These are phyloP conservation scores for Hanleya hanleyi DNA, from an alignment of 2,888 invertebrate species.

Conservation along the genomic window DNA sequence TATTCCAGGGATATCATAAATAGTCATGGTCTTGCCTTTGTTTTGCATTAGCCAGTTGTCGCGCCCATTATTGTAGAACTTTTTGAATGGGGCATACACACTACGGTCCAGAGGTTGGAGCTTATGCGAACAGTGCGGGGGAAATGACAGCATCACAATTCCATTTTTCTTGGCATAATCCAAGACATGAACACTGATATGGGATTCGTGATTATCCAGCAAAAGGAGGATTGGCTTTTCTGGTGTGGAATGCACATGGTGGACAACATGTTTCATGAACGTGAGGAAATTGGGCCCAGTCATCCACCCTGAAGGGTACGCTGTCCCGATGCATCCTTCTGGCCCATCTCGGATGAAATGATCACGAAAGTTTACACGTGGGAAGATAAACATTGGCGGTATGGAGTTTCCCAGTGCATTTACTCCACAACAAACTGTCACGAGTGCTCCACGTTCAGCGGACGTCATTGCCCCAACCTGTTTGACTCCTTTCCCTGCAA, in stretches of 20 bases:
- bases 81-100: constrained; percentile 71
- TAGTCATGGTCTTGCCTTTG: constrained; percentile 70
- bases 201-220: constrained; percentile 62
- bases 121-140: constrained; percentile 72
- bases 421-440: constrained; percentile 24
- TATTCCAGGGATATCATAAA: constrained; percentile 53
- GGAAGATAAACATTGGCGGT: constrained; percentile 32
- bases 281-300: constrained; percentile 48
- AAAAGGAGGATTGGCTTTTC: constrained; percentile 54
- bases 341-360: constrained; percentile 9
- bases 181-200: constrained; percentile 50
- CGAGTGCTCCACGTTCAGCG: constrained; percentile 27
- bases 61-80: constrained; percentile 47
- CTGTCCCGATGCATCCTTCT: not conserved
- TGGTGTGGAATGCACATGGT: constrained; percentile 47
- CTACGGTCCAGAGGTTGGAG: constrained; percentile 73
- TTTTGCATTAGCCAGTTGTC: constrained; percentile 64
- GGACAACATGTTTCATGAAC: constrained; percentile 57
- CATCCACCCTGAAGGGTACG: constrained; percentile 57
- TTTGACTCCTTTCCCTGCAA: constrained; percentile 7
- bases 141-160: constrained; percentile 69
- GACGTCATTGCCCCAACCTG: constrained; percentile 17
- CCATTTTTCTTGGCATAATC: constrained; percentile 65
- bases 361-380: constrained; percentile 9
- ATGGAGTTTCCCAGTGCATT: constrained; percentile 25